Conservation (phyloP, 2,888 invertebrate species). For the Cyaniris semiargus region DNA sequence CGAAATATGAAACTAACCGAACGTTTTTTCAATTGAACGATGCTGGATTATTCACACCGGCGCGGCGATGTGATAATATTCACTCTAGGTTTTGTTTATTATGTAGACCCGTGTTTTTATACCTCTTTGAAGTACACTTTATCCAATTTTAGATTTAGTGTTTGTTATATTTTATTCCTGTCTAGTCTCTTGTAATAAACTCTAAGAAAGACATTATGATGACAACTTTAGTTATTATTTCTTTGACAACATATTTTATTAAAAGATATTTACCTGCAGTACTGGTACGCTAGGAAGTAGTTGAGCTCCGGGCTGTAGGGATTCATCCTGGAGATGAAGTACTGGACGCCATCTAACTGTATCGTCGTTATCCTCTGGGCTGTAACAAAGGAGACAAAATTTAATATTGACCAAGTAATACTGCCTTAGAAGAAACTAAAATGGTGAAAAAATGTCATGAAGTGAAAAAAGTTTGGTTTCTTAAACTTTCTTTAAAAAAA, state of each 20-base stretch:
- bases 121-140: not conserved
- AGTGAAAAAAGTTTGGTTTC: not conserved
- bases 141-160: not conserved
- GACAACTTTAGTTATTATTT: not conserved
- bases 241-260: not conserved
- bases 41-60: not conserved
- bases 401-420: not conserved
- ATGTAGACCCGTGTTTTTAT: not conserved
- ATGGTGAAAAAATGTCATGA: too few species aligned
- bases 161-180: not conserved
- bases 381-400: slow-evolving; percentile 63
- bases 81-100: not conserved
- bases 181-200: not conserved
- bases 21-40: slow-evolving; percentile 30
- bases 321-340: slow-evolving; percentile 92
- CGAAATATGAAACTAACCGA: slow-evolving; percentile 49
- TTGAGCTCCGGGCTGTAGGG: slow-evolving; percentile 92
- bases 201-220: not conserved
- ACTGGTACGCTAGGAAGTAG: slow-evolving; percentile 92
- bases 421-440: not conserved
- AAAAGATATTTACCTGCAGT: slow-evolving; percentile 81
- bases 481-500: not conserved
- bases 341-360: slow-evolving; percentile 91
- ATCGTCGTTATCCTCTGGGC: slow-evolving; percentile 93
- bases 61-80: not conserved